Conservation (phyloP, 2,113 vertebrate genomes). For the Tachysurus fulvidraco region DNA sequence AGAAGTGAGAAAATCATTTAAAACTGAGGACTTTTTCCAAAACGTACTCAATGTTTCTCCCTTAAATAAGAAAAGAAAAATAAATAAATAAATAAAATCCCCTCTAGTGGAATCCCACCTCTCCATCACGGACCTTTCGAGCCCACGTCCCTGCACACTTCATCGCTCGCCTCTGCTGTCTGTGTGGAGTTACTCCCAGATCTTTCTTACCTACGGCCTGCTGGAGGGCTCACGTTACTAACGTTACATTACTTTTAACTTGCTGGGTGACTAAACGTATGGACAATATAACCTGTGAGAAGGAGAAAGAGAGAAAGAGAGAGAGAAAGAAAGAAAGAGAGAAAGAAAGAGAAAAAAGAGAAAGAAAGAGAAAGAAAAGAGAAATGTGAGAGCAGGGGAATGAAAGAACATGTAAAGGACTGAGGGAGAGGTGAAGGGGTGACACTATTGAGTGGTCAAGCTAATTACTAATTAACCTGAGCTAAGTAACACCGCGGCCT, state of each 20-base stretch:
- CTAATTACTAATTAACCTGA: constrained; percentile 7
- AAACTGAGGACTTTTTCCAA: background rate
- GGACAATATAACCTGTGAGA: background rate
- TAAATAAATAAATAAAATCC: background rate
- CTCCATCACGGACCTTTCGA: constrained; percentile 3
- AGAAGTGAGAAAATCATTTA: background rate
- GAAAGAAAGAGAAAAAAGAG: no score
- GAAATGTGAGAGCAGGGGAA: background rate
- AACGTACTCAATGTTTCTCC: background rate
- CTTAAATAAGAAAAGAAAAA: background rate
- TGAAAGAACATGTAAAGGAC: background rate
- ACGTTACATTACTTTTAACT: background rate
- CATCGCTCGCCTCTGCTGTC: background rate
- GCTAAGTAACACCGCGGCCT: background rate
- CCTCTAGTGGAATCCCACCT: background rate
- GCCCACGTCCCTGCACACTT: no score
- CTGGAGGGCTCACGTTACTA: background rate
- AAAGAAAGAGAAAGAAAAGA: background rate
- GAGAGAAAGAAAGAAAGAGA: background rate
- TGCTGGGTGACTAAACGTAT: background rate
- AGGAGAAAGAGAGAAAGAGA: background rate
- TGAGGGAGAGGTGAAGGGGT: background rate
- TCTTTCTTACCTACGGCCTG: background rate
- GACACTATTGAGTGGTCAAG: constrained; percentile 6
- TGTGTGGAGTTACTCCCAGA: background rate